These are phyloP conservation scores for Drosophila suboccidentalis DNA, from an alignment of 2,888 invertebrate species.

Conservation along the genomic window DNA sequence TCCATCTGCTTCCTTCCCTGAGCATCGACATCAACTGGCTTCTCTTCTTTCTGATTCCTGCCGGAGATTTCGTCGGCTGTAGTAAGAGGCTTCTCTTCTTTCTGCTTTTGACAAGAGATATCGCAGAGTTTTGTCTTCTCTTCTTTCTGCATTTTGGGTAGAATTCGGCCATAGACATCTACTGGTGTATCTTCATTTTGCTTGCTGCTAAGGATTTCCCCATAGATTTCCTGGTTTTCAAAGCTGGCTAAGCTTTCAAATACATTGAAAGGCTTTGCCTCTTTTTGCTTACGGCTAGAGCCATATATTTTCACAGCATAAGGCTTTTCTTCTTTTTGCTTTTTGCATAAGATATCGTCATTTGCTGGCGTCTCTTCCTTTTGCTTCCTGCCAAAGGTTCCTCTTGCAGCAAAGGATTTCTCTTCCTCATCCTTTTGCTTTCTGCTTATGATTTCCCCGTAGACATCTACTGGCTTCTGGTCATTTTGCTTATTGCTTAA, in stretches of 20 bases:
- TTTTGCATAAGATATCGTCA: neutral
- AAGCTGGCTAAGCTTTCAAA: too few species aligned
- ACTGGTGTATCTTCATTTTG: neutral
- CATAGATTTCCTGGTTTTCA: too few species aligned
- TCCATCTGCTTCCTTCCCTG: neutral
- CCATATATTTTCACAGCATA: too few species aligned
- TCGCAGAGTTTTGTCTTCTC: too few species aligned
- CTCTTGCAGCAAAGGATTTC: neutral
- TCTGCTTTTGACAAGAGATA: too few species aligned
- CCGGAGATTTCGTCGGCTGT: neutral
- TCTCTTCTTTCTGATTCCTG: neutral
- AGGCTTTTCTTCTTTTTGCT: neutral
- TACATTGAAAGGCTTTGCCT: too few species aligned
- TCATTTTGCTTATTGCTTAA: neutral
- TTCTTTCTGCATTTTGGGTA: neutral
- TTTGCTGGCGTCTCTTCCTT: neutral
- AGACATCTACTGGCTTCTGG: neutral
- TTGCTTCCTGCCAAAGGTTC: neutral
- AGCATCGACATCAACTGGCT: neutral
- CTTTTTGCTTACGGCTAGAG: too few species aligned
- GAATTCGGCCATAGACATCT: neutral
- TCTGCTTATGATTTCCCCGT: neutral
- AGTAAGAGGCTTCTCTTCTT: too few species aligned
- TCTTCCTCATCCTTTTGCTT: neutral
- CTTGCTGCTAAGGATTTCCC: too few species aligned